Percentiles rank a stretch among this genome's conserved stretches.
These are phyloP conservation scores for Polyergus mexicanus DNA, from an alignment of 1,140 invertebrate species.

Conservation along the genomic window DNA sequence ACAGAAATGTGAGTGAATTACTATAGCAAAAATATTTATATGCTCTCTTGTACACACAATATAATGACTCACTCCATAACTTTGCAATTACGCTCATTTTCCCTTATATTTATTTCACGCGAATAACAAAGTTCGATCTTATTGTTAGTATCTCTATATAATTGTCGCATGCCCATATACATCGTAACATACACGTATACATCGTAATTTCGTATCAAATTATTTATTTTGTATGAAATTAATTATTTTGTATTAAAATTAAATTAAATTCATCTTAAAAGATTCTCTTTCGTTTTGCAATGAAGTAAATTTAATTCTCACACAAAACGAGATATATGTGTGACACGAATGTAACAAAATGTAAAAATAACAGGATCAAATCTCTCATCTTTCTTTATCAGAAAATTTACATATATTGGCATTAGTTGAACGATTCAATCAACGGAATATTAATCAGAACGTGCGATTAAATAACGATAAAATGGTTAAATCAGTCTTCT, in stretches of 20 bases:
- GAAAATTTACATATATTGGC: slow-evolving; percentile 3
- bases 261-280: background rate
- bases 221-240: background rate
- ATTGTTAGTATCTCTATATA: too few species aligned
- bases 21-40: slow-evolving; percentile 48
- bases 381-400: background rate
- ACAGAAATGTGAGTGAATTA: slow-evolving; percentile 31
- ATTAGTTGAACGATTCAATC: background rate
- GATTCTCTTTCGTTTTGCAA: too few species aligned
- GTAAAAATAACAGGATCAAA: background rate
- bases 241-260: background rate
- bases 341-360: background rate
- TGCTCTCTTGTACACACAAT: background rate
- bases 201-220: background rate
- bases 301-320: background rate
- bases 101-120: background rate
- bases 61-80: slow-evolving; percentile 57
- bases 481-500: slow-evolving; percentile 56
- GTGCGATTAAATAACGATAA: slow-evolving; percentile 66
- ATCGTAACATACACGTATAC: too few species aligned
- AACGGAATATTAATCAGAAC: slow-evolving; percentile 64
- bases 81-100: slow-evolving; percentile 14
- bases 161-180: background rate
- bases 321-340: background rate
- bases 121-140: slow-evolving; percentile 11